These are phyloP conservation scores for Trichogramma evanescens DNA, from an alignment of 2,888 invertebrate genomes.

Conservation along the genomic window DNA sequence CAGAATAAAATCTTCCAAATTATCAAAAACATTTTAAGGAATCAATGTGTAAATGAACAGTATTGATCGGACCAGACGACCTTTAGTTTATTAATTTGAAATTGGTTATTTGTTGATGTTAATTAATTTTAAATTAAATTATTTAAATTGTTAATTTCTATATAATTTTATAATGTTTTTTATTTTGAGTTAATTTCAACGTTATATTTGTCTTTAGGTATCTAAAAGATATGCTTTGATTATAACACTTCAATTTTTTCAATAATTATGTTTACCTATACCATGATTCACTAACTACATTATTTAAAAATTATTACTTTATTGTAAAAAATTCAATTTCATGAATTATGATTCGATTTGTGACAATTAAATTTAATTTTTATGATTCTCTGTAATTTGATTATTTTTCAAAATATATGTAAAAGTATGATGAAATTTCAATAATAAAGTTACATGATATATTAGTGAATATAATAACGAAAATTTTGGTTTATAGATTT, in stretches of 20 bases:
- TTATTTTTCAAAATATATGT: too few species aligned
- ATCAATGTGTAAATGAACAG: too few species aligned
- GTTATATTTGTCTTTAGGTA: background rate
- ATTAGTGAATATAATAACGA: too few species aligned
- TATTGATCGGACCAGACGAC: too few species aligned
- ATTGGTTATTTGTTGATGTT: too few species aligned
- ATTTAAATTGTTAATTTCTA: constrained; percentile 11
- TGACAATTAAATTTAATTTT: too few species aligned
- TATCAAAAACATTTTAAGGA: constrained; percentile 1
- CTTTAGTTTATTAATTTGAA: too few species aligned
- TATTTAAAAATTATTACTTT: background rate
- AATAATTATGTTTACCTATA: background rate
- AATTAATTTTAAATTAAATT: constrained; percentile 5
- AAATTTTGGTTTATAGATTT: background rate
- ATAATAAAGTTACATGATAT: too few species aligned
- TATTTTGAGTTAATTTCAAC: background rate
- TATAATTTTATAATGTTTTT: constrained; percentile 7
- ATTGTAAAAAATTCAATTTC: background rate
- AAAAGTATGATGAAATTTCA: too few species aligned
- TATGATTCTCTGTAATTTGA: too few species aligned
- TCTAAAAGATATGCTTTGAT: background rate
- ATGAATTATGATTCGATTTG: background rate
- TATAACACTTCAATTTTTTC: background rate
- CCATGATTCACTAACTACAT: background rate
- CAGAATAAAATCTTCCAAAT: constrained; percentile 19